Evolutionary conservation across 2,888 invertebrate genomes (phyloP).

Genomic region (Phengaris alcon): DNA sequence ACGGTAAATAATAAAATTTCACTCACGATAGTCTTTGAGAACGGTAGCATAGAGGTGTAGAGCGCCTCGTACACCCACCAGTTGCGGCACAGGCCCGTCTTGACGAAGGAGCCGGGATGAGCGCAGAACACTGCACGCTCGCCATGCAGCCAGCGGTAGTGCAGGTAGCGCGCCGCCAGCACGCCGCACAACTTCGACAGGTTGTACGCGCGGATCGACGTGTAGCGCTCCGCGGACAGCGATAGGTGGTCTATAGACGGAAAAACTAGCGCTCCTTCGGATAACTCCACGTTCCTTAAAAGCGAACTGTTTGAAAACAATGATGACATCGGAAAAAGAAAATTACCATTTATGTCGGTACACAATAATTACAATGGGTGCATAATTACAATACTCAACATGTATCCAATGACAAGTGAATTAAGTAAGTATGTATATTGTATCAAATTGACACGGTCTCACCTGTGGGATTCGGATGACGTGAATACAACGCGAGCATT

Average conservation of each 20-base stretch:
- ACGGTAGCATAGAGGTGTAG: slow-evolving; percentile 89
- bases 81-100: slow-evolving; percentile 85
- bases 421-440: neutral
- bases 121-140: slow-evolving; percentile 87
- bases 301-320: neutral
- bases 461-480: slow-evolving; percentile 94
- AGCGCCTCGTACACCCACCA: slow-evolving; percentile 91
- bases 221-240: slow-evolving; percentile 84
- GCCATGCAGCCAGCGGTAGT: slow-evolving; percentile 83
- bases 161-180: slow-evolving; percentile 80
- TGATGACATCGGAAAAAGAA: neutral
- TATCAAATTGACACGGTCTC: slow-evolving; percentile 32
- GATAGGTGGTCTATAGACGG: slow-evolving; percentile 82
- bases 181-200: slow-evolving; percentile 93
- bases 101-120: slow-evolving; percentile 95
- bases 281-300: slow-evolving; percentile 60
- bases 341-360: neutral
- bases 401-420: too few relatives aligned
- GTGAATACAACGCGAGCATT: slow-evolving; percentile 89
- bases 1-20: neutral
- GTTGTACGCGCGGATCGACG: slow-evolving; percentile 92
- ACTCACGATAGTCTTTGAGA: slow-evolving; percentile 93
- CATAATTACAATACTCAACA: too few relatives aligned
- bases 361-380: too few relatives aligned
- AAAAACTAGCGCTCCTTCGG: slow-evolving; percentile 50